phyloP scores from a whole-genome alignment of 2,113 vertebrate species.

The Xenotilapia leptura region DNA sequence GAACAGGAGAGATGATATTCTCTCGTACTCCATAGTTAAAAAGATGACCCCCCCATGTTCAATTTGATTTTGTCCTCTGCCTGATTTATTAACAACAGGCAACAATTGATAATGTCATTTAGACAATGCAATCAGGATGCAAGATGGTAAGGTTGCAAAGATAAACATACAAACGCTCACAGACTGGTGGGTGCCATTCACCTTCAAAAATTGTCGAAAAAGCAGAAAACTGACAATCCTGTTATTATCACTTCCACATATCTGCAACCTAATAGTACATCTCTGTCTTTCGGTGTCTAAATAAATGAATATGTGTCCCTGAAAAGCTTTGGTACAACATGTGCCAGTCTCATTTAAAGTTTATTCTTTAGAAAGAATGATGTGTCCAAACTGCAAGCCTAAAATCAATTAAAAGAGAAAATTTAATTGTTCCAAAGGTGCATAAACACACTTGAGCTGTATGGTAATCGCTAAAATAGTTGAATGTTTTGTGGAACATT shows the following conservation, averaged over 20 bases:
- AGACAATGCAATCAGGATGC: constrained; percentile 13
- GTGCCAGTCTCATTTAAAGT: constrained; percentile 16
- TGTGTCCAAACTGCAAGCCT: not conserved
- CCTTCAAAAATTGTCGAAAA: not conserved
- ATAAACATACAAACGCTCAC: not conserved
- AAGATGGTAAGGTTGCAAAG: not conserved
- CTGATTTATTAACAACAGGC: constrained; percentile 23
- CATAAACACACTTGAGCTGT: not conserved
- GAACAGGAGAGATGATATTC: not conserved
- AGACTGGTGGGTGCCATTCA: not conserved
- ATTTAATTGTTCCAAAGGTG: not conserved
- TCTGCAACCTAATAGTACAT: not conserved
- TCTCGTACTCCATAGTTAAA: constrained; percentile 1
- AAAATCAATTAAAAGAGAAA: constrained; percentile 15
- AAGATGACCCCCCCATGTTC: not conserved
- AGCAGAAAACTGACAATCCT: not conserved
- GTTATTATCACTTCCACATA: not conserved
- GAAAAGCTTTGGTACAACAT: constrained; percentile 5
- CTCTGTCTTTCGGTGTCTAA: not conserved
- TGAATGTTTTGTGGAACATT: not conserved
- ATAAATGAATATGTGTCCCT: not conserved
- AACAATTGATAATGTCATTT: constrained; percentile 37
- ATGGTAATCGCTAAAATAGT: not conserved
- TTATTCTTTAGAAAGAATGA: constrained; percentile 7
- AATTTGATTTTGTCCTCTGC: constrained; percentile 10